These are phyloP conservation scores for Trissonchulus sp. DNA, from an alignment of 2,888 invertebrate genomes.

Conservation along the genomic window DNA sequence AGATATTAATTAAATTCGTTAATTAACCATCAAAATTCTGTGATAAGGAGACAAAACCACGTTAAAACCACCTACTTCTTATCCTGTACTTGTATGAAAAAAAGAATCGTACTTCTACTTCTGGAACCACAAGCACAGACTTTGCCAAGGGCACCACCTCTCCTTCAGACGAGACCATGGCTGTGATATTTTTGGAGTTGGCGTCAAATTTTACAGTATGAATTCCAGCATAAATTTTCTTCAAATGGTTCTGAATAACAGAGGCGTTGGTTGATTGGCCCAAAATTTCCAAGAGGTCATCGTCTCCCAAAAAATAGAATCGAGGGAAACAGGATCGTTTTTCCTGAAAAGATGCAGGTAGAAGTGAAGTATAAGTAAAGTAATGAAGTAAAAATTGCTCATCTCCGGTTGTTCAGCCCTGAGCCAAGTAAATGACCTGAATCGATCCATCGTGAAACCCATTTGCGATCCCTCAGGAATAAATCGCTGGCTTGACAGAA, in stretches of 20 bases:
- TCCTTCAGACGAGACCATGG: conserved; percentile 69
- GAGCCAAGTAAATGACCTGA: too few species aligned
- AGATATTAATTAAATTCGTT: too few species aligned
- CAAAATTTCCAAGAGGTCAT: conserved; percentile 88
- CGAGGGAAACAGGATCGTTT: conserved; percentile 88
- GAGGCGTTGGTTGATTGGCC: conserved; percentile 82
- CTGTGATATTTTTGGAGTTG: conserved; percentile 60
- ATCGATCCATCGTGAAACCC: too few species aligned
- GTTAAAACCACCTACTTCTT: too few species aligned
- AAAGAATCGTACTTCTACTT: conserved; percentile 68
- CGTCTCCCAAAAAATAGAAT: conserved; percentile 94
- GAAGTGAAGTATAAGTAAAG: too few species aligned
- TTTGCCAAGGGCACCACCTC: conserved; percentile 66
- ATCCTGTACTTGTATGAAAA: too few species aligned
- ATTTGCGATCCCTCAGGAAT: too few species aligned
- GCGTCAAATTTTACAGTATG: conserved; percentile 66
- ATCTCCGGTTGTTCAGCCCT: too few species aligned
- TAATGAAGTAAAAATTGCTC: too few species aligned
- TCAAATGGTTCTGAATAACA: conserved; percentile 82
- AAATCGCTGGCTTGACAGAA: too few species aligned
- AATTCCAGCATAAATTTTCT: conserved; percentile 89
- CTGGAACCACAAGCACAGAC: conserved; percentile 65
- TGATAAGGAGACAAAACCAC: too few species aligned
- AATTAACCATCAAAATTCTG: too few species aligned
- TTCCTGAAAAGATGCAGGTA: conserved; percentile 65